phyloP scores from a whole-genome alignment of 2,113 vertebrate genomes.

The Pollachius pollachius region DNA sequence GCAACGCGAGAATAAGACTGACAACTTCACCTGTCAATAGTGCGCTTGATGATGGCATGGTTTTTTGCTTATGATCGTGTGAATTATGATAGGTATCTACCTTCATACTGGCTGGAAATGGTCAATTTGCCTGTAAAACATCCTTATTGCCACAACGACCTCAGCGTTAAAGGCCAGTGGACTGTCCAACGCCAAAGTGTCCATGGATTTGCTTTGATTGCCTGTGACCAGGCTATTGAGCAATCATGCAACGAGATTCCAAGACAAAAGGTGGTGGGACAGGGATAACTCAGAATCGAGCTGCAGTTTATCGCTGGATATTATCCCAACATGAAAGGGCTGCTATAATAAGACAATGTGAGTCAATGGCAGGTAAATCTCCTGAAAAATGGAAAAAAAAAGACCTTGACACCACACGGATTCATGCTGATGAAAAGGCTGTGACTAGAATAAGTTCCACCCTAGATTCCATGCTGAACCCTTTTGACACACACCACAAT shows the following conservation, averaged over 20 bases:
- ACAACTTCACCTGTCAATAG: slow-evolving; percentile 28
- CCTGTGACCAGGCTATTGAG: slow-evolving; percentile 42
- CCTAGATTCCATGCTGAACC: slow-evolving; percentile 31
- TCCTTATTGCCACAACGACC: slow-evolving; percentile 25
- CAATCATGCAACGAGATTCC: slow-evolving; percentile 38
- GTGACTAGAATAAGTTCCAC: slow-evolving; percentile 30
- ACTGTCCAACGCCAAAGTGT: slow-evolving; percentile 35
- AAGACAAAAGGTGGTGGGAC: slow-evolving; percentile 35
- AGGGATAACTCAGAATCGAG: slow-evolving; percentile 22
- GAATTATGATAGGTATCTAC: slow-evolving; percentile 25
- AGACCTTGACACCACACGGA: too few species aligned
- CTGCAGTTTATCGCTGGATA: slow-evolving; percentile 32
- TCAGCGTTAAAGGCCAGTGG: slow-evolving; percentile 30
- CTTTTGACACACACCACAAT: slow-evolving; percentile 33
- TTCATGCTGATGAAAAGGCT: slow-evolving; percentile 20
- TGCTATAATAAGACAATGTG: slow-evolving; percentile 30
- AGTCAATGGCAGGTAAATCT: too few species aligned
- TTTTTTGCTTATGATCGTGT: slow-evolving; percentile 37
- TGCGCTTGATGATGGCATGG: slow-evolving; percentile 29
- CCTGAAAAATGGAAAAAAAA: too few species aligned
- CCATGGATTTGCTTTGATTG: slow-evolving; percentile 5
- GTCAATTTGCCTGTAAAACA: slow-evolving; percentile 23
- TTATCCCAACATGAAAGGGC: slow-evolving; percentile 29
- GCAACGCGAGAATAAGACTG: slow-evolving; percentile 30
- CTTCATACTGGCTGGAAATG: slow-evolving; percentile 25